A percentile compares a stretch with the other conserved stretches of the same genome.
These are phyloP conservation scores for Harpalus rufipes DNA, from an alignment of 2,888 invertebrate genomes.

Conservation along the genomic window DNA sequence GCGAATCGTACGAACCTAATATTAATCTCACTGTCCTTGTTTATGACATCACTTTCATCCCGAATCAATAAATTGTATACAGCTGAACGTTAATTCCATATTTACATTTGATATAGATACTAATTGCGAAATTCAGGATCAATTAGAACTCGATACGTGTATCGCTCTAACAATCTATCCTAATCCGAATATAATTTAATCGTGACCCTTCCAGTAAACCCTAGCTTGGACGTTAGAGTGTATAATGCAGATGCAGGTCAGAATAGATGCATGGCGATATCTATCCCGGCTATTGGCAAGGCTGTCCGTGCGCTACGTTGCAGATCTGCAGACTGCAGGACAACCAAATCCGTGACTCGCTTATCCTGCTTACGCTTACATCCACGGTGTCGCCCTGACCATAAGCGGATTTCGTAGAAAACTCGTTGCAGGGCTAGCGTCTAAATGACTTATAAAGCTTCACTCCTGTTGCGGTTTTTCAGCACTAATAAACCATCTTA, in stretches of 20 bases:
- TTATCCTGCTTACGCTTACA: constrained; percentile 30
- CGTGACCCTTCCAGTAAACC: not conserved
- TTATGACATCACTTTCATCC: no score
- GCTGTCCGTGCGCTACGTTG: constrained; percentile 4
- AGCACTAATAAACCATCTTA: not conserved
- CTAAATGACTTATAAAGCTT: constrained; percentile 1
- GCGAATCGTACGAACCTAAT: no score
- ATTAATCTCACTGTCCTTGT: no score
- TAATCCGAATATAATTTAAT: not conserved
- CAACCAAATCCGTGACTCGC: constrained; percentile 36
- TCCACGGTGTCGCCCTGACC: not conserved
- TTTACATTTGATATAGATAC: not conserved
- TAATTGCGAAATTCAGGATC: not conserved
- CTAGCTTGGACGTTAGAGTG: not conserved
- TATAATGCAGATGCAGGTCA: constrained; percentile 4
- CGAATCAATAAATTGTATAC: no score
- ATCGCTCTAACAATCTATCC: not conserved
- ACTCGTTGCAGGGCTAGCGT: constrained; percentile 18
- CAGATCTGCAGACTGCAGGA: constrained; percentile 6
- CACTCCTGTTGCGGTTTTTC: not conserved
- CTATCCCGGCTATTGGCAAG: constrained; percentile 8
- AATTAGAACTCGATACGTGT: not conserved
- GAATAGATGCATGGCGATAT: constrained; percentile 7
- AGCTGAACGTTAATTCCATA: not conserved
- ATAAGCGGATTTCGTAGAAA: constrained; percentile 36